phyloP scores from a whole-genome alignment of 2,113 vertebrate genomes.

The Bagarius yarrelli region DNA sequence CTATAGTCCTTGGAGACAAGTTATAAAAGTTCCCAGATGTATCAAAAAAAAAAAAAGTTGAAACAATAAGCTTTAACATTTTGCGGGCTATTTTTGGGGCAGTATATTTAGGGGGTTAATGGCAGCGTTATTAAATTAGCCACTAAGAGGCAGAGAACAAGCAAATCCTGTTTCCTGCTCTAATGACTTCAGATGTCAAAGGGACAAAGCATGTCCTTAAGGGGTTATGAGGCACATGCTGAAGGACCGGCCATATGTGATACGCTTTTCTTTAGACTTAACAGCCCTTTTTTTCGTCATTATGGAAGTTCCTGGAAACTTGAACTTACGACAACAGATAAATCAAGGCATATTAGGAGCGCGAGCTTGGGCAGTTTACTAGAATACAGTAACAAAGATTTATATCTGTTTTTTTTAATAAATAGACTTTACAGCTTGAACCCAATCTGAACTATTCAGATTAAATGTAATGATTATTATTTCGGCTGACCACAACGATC shows the following conservation, averaged over 20 bases:
- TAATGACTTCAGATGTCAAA: conserved; percentile 90
- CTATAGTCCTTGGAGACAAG: conserved; percentile 14
- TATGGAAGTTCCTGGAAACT: not conserved
- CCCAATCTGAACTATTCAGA: not conserved
- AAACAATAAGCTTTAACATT: conserved; percentile 66
- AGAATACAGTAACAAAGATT: not conserved
- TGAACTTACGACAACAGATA: conserved; percentile 8
- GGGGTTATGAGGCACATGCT: conserved; percentile 62
- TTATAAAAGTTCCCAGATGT: conserved; percentile 72
- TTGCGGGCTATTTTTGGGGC: conserved; percentile 87
- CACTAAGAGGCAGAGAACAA: conserved; percentile 68
- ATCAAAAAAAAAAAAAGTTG: conserved; percentile 56
- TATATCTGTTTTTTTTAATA: not conserved
- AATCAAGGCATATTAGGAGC: not conserved
- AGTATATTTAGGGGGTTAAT: conserved; percentile 79
- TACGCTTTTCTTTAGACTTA: not conserved
- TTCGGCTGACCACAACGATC: not conserved
- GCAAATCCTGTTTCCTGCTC: conserved; percentile 88
- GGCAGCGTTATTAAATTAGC: conserved; percentile 88
- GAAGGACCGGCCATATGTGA: conserved; percentile 25
- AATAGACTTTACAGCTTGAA: not conserved
- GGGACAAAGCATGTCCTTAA: conserved; percentile 80
- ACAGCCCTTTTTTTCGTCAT: not conserved
- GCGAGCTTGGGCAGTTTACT: not conserved
- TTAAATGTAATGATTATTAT: not conserved